Evolutionary conservation across 2,888 invertebrate species (phyloP).

Genomic region (Cephalotes varians): DNA sequence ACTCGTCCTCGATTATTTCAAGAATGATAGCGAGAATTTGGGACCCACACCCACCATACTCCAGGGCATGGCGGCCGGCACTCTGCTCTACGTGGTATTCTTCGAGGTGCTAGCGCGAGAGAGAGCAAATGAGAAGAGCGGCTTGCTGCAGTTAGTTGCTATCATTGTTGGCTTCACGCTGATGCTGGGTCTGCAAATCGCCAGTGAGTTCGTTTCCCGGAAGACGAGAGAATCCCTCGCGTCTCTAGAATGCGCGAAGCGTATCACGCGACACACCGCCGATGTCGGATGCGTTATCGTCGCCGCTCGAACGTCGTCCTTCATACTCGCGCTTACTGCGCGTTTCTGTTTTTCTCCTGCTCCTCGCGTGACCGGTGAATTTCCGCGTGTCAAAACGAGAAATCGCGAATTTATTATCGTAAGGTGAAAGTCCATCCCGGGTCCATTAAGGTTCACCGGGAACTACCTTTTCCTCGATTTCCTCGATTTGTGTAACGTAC

Average conservation of each 20-base stretch:
- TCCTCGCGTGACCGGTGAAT: slow-evolving; percentile 38
- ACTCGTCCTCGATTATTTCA: slow-evolving; percentile 86
- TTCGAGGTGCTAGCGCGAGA: slow-evolving; percentile 93
- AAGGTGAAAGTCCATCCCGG: slow-evolving; percentile 26
- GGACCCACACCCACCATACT: slow-evolving; percentile 87
- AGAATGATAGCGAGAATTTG: slow-evolving; percentile 84
- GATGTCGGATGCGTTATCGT: slow-evolving; percentile 29
- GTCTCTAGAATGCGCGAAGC: not conserved
- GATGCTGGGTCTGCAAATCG: slow-evolving; percentile 87
- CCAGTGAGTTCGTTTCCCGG: slow-evolving; percentile 79
- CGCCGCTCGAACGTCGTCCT: not conserved
- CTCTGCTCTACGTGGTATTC: slow-evolving; percentile 92
- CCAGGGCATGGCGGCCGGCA: slow-evolving; percentile 92
- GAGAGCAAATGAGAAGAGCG: slow-evolving; percentile 87
- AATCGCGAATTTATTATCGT: slow-evolving; percentile 11
- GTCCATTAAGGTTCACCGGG: not conserved
- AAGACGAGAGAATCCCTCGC: not conserved
- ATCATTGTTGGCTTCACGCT: slow-evolving; percentile 88
- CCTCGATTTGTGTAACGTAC: not conserved
- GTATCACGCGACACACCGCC: slow-evolving; percentile 10
- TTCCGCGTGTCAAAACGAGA: slow-evolving; percentile 28
- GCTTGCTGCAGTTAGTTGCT: slow-evolving; percentile 87
- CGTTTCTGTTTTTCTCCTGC: slow-evolving; percentile 5
- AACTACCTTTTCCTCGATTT: slow-evolving; percentile 9
- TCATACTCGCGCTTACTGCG: not conserved